Conservation (phyloP, 2,888 invertebrate genomes). For the Drosophila barbarae region DNA sequence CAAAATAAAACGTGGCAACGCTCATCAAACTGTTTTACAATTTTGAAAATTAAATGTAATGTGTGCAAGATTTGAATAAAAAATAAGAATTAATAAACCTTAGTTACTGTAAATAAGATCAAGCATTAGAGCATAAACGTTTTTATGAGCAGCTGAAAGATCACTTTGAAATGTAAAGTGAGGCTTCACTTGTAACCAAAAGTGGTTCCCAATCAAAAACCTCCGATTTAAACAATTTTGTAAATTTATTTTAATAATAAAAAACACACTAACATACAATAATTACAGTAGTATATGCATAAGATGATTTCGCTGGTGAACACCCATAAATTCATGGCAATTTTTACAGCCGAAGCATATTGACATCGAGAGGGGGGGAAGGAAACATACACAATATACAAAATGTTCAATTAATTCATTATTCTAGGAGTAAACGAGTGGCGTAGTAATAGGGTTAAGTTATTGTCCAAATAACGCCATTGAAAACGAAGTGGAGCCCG, state of each 20-base stretch:
- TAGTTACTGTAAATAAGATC: too few relatives aligned
- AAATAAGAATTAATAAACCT: too few relatives aligned
- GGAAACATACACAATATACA: conserved; percentile 32
- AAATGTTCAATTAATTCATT: conserved; percentile 13
- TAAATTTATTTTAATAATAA: conserved; percentile 59
- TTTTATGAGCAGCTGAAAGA: too few relatives aligned
- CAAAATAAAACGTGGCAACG: neutral
- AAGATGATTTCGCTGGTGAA: conserved; percentile 41
- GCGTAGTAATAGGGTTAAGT: conserved; percentile 29
- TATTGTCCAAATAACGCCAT: conserved; percentile 59
- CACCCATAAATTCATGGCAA: conserved; percentile 45
- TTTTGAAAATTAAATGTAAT: too few relatives aligned
- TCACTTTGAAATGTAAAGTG: too few relatives aligned
- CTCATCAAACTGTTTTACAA: too few relatives aligned
- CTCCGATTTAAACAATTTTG: conserved; percentile 29
- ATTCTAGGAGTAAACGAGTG: conserved; percentile 28
- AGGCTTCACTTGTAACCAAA: neutral
- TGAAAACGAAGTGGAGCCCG: conserved; percentile 35
- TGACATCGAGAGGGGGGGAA: conserved; percentile 16
- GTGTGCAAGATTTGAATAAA: too few relatives aligned
- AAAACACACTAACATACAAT: conserved; percentile 54
- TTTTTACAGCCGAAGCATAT: conserved; percentile 38
- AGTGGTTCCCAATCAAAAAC: neutral
- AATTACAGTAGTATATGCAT: conserved; percentile 35
- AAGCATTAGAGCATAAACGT: too few relatives aligned